Percentiles rank a stretch among this genome's conserved stretches.
phyloP scores from a whole-genome alignment of 2,797 vertebrate genomes.

The Dendrocincla tyrannina region DNA sequence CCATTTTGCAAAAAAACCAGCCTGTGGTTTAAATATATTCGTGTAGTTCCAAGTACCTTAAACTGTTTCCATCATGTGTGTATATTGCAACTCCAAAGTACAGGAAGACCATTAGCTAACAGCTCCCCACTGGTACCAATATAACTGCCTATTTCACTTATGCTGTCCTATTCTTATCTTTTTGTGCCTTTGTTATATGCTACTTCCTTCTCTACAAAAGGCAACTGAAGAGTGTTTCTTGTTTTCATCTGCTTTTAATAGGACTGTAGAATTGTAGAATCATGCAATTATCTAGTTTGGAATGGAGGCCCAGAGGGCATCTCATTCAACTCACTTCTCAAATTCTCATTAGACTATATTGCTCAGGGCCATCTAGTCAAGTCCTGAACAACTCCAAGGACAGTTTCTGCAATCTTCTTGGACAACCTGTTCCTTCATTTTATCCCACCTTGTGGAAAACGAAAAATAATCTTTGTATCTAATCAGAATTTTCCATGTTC shows the following conservation, averaged over 20 bases:
- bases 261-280: background rate
- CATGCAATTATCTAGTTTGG: background rate
- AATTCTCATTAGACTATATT: background rate
- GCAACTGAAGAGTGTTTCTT: background rate
- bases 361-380: background rate
- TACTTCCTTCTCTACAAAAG: background rate
- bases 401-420: background rate
- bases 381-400: background rate
- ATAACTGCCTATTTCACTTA: background rate
- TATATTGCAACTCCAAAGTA: background rate
- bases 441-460: background rate
- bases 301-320: background rate
- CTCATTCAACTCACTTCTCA: background rate
- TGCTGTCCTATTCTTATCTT: background rate
- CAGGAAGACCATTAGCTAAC: background rate
- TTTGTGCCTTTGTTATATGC: background rate
- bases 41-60: background rate
- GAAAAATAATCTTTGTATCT: background rate
- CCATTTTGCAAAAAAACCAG: background rate
- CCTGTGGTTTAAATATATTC: background rate
- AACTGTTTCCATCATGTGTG: accelerated
- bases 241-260: background rate
- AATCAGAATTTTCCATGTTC: background rate
- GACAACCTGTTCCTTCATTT: background rate
- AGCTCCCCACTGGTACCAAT: background rate